Conservation (phyloP, 2,888 invertebrate species). For the Entomobrya proxima region DNA sequence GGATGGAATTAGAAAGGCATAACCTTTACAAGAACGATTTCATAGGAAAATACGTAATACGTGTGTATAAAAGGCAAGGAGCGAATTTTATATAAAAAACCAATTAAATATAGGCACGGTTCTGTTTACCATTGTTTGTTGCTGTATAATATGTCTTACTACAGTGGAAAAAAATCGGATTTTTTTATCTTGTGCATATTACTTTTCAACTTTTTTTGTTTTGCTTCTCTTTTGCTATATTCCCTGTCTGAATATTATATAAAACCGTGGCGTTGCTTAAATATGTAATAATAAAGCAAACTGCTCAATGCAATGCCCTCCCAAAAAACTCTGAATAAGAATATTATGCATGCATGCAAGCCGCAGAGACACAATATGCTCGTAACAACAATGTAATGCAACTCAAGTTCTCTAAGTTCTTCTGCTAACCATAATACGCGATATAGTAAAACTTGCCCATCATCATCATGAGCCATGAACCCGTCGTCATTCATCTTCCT, state of each 20-base stretch:
- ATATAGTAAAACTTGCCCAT: not conserved
- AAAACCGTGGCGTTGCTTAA: too few species aligned
- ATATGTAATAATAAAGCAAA: too few species aligned
- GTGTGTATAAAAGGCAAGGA: not conserved
- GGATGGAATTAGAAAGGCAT: not conserved
- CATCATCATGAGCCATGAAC: not conserved
- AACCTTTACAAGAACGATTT: not conserved
- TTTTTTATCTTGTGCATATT: too few species aligned
- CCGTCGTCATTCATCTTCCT: slow-evolving; percentile 14
- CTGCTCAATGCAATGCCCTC: too few species aligned
- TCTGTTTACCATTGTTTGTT: slow-evolving; percentile 10
- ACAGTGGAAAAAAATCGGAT: too few species aligned
- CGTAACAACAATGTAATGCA: not conserved
- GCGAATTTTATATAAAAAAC: not conserved
- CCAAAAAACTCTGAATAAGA: too few species aligned
- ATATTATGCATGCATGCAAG: too few species aligned
- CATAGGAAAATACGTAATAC: not conserved
- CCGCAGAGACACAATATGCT: not conserved
- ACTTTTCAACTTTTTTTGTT: too few species aligned
- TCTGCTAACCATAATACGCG: not conserved
- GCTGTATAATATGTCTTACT: too few species aligned
- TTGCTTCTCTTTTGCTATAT: too few species aligned
- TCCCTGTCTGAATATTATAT: too few species aligned
- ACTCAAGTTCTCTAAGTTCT: not conserved
- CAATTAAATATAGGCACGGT: slow-evolving; percentile 27